A percentile compares a stretch with the other conserved stretches of the same genome.
These are phyloP conservation scores for Melieria omissa DNA, from an alignment of 2,888 invertebrate species.

Conservation along the genomic window DNA sequence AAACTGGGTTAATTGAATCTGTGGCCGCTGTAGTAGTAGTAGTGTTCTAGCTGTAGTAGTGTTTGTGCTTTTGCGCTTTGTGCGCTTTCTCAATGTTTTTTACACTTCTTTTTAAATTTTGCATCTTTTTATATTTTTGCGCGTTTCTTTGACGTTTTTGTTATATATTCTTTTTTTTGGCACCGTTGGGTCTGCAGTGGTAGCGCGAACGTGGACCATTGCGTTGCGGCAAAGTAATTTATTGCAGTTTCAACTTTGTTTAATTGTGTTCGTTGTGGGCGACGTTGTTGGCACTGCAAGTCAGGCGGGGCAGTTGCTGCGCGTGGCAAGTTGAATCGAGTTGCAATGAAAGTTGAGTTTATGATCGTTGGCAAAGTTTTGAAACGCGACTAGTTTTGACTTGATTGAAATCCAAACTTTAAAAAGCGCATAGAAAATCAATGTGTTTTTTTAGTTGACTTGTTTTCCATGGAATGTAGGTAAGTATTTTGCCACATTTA, in stretches of 20 bases:
- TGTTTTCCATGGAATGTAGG: no score
- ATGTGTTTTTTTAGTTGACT: no score
- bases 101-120: neutral
- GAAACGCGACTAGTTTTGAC: no score
- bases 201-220: no score
- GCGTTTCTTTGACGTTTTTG: neutral
- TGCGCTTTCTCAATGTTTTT: neutral
- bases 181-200: neutral
- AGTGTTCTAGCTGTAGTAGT: no score
- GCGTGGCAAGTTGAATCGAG: neutral
- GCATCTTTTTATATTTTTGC: neutral
- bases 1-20: constrained; percentile 31
- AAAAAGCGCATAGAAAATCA: no score
- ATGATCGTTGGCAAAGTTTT: no score
- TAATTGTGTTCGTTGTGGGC: constrained; percentile 17
- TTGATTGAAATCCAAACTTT: no score
- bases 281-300: neutral
- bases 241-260: constrained; percentile 28
- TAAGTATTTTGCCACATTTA: no score
- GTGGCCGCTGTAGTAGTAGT: neutral
- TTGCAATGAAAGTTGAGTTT: no score
- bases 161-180: neutral
- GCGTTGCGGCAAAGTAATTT: constrained; percentile 13
- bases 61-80: neutral
- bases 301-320: neutral